Conservation (phyloP, 2,113 vertebrate genomes). For the Muscicapa adusta region DNA sequence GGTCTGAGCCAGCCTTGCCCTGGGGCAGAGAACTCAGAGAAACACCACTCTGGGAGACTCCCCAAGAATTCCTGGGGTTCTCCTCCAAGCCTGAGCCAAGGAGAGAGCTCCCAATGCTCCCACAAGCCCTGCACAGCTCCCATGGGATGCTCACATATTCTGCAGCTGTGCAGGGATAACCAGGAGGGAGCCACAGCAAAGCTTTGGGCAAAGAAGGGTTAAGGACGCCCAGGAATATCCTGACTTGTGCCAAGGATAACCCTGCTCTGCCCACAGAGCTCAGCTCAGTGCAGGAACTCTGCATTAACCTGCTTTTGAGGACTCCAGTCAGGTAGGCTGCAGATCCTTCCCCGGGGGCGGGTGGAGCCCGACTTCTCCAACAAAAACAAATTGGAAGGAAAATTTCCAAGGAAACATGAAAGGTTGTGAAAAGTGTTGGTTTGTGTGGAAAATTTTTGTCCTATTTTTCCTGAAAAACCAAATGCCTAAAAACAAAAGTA, state of each 20-base stretch:
- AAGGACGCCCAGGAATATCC: not conserved
- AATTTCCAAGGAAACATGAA: constrained; percentile 41
- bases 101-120: not conserved
- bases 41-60: not conserved
- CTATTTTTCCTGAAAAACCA: constrained; percentile 31
- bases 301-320: not conserved
- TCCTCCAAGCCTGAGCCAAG: not conserved
- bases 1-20: not conserved
- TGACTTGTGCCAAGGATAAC: not conserved
- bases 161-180: not conserved
- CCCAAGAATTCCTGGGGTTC: too few species aligned
- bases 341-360: not conserved
- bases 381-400: constrained; percentile 37
- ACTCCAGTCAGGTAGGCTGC: not conserved
- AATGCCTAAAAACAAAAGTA: not conserved
- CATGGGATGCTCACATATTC: too few species aligned
- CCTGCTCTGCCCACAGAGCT: not conserved
- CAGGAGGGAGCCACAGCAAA: not conserved
- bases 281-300: not conserved
- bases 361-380: not conserved
- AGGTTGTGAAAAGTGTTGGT: constrained; percentile 16
- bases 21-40: not conserved
- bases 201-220: not conserved
- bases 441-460: constrained; percentile 14
- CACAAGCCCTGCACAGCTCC: not conserved